phyloP scores from a whole-genome alignment of 2,113 vertebrate genomes.

The Mirza zaza region DNA sequence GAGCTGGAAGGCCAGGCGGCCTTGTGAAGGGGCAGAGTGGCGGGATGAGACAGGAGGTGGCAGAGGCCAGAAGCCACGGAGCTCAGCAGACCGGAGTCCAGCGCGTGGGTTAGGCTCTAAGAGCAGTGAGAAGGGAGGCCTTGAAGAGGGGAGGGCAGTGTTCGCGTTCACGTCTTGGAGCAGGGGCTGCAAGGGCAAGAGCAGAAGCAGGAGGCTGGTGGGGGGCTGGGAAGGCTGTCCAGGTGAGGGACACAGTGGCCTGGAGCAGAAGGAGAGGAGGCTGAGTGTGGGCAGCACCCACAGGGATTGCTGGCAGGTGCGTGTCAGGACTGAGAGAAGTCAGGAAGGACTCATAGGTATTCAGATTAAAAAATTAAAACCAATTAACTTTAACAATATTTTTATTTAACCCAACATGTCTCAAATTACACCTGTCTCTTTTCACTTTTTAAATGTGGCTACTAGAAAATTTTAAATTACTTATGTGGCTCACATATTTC shows the following conservation, averaged over 20 bases:
- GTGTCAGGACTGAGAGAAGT: neutral
- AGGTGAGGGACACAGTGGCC: neutral
- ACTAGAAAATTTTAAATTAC: neutral
- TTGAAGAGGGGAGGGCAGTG: neutral
- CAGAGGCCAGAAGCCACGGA: neutral
- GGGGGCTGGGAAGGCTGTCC: neutral
- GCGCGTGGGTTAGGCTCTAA: neutral
- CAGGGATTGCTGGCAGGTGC: neutral
- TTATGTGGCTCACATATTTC: neutral
- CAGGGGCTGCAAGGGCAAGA: neutral
- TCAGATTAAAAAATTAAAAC: neutral
- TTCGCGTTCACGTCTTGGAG: neutral
- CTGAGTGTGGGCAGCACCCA: neutral
- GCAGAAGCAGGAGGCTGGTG: neutral
- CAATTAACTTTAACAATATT: neutral
- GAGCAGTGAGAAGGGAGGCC: neutral
- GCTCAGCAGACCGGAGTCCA: neutral
- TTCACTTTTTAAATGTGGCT: neutral
- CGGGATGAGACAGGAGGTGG: accelerated
- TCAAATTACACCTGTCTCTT: neutral
- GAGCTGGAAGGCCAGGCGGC: neutral
- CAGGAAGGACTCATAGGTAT: neutral
- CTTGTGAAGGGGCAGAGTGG: neutral
- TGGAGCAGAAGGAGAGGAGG: neutral
- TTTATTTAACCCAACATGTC: neutral